Percentiles rank a stretch among this genome's conserved stretches.
Conservation (phyloP, 2,113 vertebrate species). For the Campylomormyrus tamandua region DNA sequence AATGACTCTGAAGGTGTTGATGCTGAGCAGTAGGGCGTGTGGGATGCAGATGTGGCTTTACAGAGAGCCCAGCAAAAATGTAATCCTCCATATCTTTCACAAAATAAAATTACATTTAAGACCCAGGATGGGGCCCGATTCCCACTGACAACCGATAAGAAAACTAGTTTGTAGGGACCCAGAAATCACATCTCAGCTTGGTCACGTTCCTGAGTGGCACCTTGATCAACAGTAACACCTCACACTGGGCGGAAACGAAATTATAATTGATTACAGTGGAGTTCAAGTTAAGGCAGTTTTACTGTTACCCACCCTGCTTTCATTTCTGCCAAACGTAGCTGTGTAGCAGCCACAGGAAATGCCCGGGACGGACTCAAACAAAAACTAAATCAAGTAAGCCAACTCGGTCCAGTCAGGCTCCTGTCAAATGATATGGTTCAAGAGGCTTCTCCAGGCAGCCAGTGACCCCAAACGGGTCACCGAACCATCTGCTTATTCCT, state of each 20-base stretch:
- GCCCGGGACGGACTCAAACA: not conserved
- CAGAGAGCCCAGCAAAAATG: not conserved
- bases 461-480: constrained; percentile 8
- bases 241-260: not conserved
- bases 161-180: constrained; percentile 2
- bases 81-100: not conserved
- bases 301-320: constrained; percentile 1
- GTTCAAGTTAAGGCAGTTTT: not conserved
- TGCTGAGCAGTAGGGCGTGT: not conserved
- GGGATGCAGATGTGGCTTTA: not conserved
- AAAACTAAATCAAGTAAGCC: constrained; percentile 17
- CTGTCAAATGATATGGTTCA: not conserved
- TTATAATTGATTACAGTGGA: constrained; percentile 22
- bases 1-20: not conserved
- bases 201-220: not conserved
- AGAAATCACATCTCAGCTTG: constrained; percentile 5
- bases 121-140: constrained; percentile 1
- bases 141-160: constrained; percentile 12
- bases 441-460: not conserved
- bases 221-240: not conserved
- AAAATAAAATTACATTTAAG: constrained; percentile 2
- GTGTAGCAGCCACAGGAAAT: not conserved
- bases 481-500: constrained; percentile 17
- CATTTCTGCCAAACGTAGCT: constrained; percentile 3
- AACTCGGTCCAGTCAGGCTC: constrained; percentile 12